Evolutionary conservation across 2,113 vertebrate genomes (phyloP).

Genomic region (Salvelinus namaycush): DNA sequence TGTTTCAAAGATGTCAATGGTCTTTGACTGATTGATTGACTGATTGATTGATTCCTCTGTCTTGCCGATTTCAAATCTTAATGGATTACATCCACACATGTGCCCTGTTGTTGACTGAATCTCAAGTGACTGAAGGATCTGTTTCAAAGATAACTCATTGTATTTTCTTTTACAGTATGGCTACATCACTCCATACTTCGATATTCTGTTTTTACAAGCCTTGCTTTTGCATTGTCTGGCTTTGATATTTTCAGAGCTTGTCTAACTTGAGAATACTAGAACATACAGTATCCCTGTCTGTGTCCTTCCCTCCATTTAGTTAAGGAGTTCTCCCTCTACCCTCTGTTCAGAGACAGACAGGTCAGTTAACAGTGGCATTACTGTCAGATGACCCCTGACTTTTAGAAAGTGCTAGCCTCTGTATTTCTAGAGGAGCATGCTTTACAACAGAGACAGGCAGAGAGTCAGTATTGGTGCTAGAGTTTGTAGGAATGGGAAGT

Average conservation of each 20-base stretch:
- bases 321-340: conserved; percentile 18
- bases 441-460: conserved; percentile 70
- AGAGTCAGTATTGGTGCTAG: conserved; percentile 67
- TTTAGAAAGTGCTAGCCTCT: conserved; percentile 56
- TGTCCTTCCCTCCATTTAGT: background rate
- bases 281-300: background rate
- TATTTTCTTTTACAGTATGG: background rate
- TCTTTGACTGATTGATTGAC: conserved; percentile 34
- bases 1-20: conserved; percentile 15
- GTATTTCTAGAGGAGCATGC: conserved; percentile 60
- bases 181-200: too few species aligned
- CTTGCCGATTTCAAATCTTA: conserved; percentile 44
- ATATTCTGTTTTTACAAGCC: background rate
- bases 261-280: background rate
- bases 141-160: too few species aligned
- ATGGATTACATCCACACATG: conserved; percentile 15
- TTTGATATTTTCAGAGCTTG: background rate
- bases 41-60: conserved; percentile 49
- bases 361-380: conserved; percentile 60
- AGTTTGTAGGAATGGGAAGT: conserved; percentile 64
- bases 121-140: too few species aligned
- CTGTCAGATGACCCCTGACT: conserved; percentile 61
- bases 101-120: background rate
- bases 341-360: conserved; percentile 28
- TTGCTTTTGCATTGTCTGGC: background rate